A percentile compares a stretch with the other conserved stretches of the same genome.
Conservation (phyloP, 1,140 invertebrate genomes). For the Drosophila oshimai region DNA sequence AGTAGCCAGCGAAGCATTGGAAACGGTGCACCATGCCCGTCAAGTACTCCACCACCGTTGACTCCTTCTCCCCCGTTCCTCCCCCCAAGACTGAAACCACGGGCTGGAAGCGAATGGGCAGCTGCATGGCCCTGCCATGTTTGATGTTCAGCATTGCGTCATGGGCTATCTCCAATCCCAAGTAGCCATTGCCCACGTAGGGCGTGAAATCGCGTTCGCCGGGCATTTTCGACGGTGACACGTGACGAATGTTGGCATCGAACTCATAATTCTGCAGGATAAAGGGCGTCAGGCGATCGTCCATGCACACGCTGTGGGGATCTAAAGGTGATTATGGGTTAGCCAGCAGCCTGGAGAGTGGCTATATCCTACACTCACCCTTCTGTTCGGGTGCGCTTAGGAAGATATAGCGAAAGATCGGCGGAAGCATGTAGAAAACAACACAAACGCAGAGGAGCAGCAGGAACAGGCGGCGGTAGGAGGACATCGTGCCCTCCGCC, state of each 20-base stretch:
- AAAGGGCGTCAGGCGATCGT: slow-evolving; percentile 86
- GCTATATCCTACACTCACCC: slow-evolving; percentile 79
- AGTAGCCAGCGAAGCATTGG: slow-evolving; percentile 87
- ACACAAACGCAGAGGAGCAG: slow-evolving; percentile 85
- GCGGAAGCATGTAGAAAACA: slow-evolving; percentile 87
- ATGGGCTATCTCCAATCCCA: slow-evolving; percentile 87
- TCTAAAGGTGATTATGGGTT: slow-evolving; percentile 70
- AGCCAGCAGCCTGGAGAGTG: not conserved
- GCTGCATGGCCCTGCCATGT: slow-evolving; percentile 87
- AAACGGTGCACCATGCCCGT: slow-evolving; percentile 88
- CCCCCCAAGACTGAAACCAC: slow-evolving; percentile 85
- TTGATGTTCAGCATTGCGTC: slow-evolving; percentile 88
- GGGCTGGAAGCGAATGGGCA: slow-evolving; percentile 89
- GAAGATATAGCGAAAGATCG: slow-evolving; percentile 86
- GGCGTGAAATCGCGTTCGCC: slow-evolving; percentile 86
- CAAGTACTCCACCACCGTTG: slow-evolving; percentile 87
- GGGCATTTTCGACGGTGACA: slow-evolving; percentile 80
- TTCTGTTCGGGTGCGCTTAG: slow-evolving; percentile 80
- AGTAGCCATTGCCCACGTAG: slow-evolving; percentile 91
- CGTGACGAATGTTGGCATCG: slow-evolving; percentile 87
- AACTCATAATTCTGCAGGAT: slow-evolving; percentile 85
- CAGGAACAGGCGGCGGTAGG: slow-evolving; percentile 87
- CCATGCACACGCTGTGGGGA: slow-evolving; percentile 86
- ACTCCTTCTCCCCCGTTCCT: slow-evolving; percentile 84
- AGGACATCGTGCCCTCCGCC: slow-evolving; percentile 86